Evolutionary conservation across 2,113 vertebrate species (phyloP), one percentile per base, ranked within the genome.

Genomic region (Hypanus sabinus): DNA sequence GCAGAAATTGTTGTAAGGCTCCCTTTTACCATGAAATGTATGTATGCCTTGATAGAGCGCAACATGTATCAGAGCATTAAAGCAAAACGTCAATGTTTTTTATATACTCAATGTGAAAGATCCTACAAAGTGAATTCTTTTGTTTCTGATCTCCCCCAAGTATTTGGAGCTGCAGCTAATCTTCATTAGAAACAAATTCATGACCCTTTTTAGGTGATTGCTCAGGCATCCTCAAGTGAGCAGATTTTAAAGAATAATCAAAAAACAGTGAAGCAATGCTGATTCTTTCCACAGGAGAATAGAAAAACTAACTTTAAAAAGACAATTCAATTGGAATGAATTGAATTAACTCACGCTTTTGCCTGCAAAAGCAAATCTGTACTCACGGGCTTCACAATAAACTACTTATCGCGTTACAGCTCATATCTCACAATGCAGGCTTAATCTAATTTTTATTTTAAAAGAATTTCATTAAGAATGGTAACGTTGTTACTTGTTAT

Each of bases 401-500:
- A 96, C 94, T 73, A 93, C 95, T 96, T 96, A 96, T 96, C 96
- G 96, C 94, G 87, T 95, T 94, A 94, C 95, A 95, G 94, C 92
- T 94, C 94, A 46, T 95, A 95, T 96, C 96, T 96, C 95, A 94
- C 95, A 94, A 88, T 81, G 94, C 95, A 94, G 96, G 96, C 91
- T 95, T 77, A 93, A 95, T 96, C 96, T 95, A 95, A 96, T 96
- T 97, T 93, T 97, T 95, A 76, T 20, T 96, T 33, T 96, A 95
- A 95, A 96, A 95, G 95, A 96, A 96, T 97, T 96, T 97, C 96
- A 97, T 97, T 97, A 96, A 96, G 97, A 97, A 97, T 96, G 96
- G 95, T 97, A 96, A 98, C 96, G 95, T 95, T 95, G 95, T 97
- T 97, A 96, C 95, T 97, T 96, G 95, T 95, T 95, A 95, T 97